A percentile compares a stretch with the other conserved stretches of the same genome.
phyloP scores from a whole-genome alignment of 2,113 vertebrate genomes.

The Rhagologus leucostigma region DNA sequence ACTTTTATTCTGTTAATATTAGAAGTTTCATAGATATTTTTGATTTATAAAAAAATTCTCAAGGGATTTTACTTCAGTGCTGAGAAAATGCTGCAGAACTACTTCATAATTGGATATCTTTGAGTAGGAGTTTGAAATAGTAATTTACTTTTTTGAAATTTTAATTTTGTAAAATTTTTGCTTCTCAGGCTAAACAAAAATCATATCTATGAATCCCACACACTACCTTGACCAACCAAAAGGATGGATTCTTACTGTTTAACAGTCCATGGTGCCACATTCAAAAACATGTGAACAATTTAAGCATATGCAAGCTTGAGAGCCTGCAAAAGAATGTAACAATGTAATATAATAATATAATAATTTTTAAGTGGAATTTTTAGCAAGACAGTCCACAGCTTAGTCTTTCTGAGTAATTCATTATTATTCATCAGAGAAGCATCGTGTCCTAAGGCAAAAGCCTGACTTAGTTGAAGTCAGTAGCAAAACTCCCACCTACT shows the following conservation, averaged over 20 bases:
- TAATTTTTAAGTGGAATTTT: neutral
- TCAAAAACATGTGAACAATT: neutral
- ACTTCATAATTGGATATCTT: constrained; percentile 39
- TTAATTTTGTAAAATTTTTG: constrained; percentile 35
- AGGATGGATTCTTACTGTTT: neutral
- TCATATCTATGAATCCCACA: neutral
- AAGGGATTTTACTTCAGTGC: constrained; percentile 7
- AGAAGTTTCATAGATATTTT: constrained; percentile 16
- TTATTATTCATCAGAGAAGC: constrained; percentile 1
- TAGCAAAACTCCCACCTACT: neutral
- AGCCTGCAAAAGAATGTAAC: neutral
- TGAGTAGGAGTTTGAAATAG: constrained; percentile 56
- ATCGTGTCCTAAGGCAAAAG: constrained; percentile 25
- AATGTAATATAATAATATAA: neutral
- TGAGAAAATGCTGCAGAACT: constrained; percentile 35
- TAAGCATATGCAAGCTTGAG: neutral
- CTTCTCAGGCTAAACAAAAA: constrained; percentile 32
- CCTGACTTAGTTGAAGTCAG: neutral
- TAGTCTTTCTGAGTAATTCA: neutral
- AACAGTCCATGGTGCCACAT: neutral
- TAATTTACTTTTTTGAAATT: neutral
- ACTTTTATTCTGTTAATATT: constrained; percentile 28
- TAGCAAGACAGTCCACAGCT: neutral
- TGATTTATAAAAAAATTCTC: constrained; percentile 16
- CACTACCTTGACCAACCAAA: neutral